Conservation (phyloP, 2,888 invertebrate species). For the Caenorhabditis sp. region DNA sequence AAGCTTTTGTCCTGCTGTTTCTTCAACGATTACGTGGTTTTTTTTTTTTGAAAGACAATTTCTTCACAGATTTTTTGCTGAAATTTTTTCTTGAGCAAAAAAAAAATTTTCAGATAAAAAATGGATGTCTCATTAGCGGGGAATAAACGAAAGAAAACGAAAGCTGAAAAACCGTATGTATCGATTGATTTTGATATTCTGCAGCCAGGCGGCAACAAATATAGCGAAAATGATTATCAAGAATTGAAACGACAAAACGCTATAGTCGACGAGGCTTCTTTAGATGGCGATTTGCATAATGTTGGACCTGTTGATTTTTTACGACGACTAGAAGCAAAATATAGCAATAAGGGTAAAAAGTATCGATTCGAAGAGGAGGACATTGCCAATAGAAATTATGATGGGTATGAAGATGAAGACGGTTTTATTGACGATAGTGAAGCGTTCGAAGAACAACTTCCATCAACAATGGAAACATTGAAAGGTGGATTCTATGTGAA, state of each 20-base stretch:
- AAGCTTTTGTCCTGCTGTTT: neutral
- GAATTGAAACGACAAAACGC: slow-evolving; percentile 5
- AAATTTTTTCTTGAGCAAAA: neutral
- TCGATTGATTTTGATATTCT: slow-evolving; percentile 9
- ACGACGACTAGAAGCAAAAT: slow-evolving; percentile 23
- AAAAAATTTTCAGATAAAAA: neutral
- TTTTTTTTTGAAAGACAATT: neutral
- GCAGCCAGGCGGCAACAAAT: slow-evolving; percentile 33
- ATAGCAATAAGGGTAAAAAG: slow-evolving; percentile 10
- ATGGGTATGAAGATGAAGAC: slow-evolving; percentile 49
- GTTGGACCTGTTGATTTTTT: slow-evolving; percentile 10
- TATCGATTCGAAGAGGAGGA: slow-evolving; percentile 18
- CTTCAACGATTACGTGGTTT: neutral
- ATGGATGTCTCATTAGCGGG: slow-evolving; percentile 12
- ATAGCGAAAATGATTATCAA: slow-evolving; percentile 24
- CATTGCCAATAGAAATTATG: slow-evolving; percentile 15
- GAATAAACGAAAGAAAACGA: slow-evolving; percentile 17
- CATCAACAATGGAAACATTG: slow-evolving; percentile 9
- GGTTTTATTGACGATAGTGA: slow-evolving; percentile 54
- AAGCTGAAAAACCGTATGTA: slow-evolving; percentile 12
- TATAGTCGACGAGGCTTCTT: neutral
- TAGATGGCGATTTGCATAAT: neutral
- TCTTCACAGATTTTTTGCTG: neutral
- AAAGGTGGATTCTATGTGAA: slow-evolving; percentile 12
- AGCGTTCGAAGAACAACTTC: slow-evolving; percentile 25